These are phyloP conservation scores for Gerris lacustris DNA, from an alignment of 2,888 invertebrate species.

Conservation along the genomic window DNA sequence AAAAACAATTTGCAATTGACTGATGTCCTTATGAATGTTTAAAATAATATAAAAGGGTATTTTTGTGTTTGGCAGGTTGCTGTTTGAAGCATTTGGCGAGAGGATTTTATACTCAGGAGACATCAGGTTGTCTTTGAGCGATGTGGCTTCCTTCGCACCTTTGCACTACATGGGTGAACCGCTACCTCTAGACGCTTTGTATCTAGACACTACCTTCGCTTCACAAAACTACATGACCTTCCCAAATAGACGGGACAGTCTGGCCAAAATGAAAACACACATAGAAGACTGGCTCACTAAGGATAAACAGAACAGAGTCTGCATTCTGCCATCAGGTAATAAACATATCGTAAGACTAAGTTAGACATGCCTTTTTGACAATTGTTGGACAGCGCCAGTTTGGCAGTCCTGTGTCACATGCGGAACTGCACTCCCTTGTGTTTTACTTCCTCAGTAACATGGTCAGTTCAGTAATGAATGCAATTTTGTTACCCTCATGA, in stretches of 20 bases:
- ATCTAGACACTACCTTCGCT: conserved; percentile 9
- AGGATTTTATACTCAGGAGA: conserved; percentile 8
- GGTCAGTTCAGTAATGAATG: too few relatives aligned
- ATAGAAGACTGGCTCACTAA: neutral
- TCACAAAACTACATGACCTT: neutral
- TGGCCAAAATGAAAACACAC: neutral
- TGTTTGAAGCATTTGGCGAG: neutral
- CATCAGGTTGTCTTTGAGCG: neutral
- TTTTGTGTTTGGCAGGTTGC: neutral
- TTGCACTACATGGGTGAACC: neutral
- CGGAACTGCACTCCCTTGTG: too few relatives aligned
- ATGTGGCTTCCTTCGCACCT: neutral
- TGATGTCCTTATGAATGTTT: too few relatives aligned
- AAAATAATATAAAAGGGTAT: too few relatives aligned
- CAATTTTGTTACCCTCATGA: too few relatives aligned
- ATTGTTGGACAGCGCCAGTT: too few relatives aligned
- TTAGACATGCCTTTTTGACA: too few relatives aligned
- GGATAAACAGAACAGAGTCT: neutral
- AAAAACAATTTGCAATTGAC: too few relatives aligned
- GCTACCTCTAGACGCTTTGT: neutral
- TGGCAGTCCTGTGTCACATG: too few relatives aligned
- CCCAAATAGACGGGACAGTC: neutral
- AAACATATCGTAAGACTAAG: neutral
- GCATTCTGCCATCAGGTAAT: neutral
- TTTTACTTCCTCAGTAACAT: too few relatives aligned